Evolutionary conservation across 2,113 vertebrate species (phyloP).

Genomic region (Mustelus asterias): DNA sequence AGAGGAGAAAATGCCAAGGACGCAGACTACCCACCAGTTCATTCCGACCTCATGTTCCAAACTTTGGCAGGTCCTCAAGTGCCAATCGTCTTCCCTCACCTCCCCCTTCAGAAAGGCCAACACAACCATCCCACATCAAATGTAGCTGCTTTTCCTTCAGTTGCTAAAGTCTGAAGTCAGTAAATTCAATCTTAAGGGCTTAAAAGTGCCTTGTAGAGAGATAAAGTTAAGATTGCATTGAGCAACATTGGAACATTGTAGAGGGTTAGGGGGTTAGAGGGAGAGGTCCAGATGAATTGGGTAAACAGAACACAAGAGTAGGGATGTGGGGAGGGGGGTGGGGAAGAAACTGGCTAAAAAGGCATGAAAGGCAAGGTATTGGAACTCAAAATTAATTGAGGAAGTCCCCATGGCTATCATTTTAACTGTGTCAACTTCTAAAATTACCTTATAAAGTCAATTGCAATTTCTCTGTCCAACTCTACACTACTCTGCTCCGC

Average conservation of each 20-base stretch:
- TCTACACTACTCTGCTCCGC: background rate
- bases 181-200: background rate
- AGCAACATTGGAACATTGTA: background rate
- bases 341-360: background rate
- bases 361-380: background rate
- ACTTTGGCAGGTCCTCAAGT: background rate
- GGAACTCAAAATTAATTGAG: conserved; percentile 2
- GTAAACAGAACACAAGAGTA: background rate
- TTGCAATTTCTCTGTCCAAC: conserved; percentile 17
- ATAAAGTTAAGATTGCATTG: background rate
- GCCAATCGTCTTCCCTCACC: background rate
- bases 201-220: background rate
- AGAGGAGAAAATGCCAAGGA: background rate
- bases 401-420: background rate
- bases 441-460: conserved; percentile 33
- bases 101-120: background rate
- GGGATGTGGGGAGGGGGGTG: background rate
- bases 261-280: background rate
- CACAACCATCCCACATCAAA: background rate
- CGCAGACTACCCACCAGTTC: background rate
- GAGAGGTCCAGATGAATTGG: background rate
- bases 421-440: conserved; percentile 33
- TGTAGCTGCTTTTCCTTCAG: background rate
- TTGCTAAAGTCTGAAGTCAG: background rate
- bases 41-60: background rate